Conservation (phyloP, 2,113 vertebrate genomes). For the Aythya baeri region DNA sequence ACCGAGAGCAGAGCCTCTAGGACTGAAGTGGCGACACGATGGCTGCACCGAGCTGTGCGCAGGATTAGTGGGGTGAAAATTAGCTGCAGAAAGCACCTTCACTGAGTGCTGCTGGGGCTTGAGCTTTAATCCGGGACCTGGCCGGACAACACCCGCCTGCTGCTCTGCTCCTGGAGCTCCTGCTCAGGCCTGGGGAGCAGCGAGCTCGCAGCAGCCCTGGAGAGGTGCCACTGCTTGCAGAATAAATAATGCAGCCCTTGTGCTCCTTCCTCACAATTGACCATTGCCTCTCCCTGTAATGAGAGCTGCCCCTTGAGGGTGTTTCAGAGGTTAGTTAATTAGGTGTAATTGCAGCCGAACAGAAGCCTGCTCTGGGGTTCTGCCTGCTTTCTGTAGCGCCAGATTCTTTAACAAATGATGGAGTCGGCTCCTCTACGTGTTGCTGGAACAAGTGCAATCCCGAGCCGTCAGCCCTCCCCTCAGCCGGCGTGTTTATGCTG, state of each 20-base stretch:
- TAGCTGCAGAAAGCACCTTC: background rate
- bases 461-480: background rate
- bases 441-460: background rate
- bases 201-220: background rate
- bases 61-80: background rate
- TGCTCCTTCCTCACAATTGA: background rate
- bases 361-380: slow-evolving; percentile 11
- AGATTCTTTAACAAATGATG: background rate
- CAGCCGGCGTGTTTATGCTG: rapidly evolving
- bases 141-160: background rate
- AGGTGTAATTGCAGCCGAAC: slow-evolving; percentile 39
- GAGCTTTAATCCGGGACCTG: background rate
- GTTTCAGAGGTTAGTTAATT: slow-evolving; percentile 55
- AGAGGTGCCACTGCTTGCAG: background rate
- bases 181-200: background rate
- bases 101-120: background rate
- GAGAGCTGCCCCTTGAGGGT: slow-evolving; percentile 7
- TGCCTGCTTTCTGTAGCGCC: background rate
- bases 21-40: background rate
- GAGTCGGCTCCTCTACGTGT: rapidly evolving
- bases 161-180: background rate
- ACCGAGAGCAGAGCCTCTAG: background rate
- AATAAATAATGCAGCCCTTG: slow-evolving; percentile 17
- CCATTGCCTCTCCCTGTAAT: slow-evolving; percentile 17
- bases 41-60: background rate